These are phyloP conservation scores for Zaprionus bogoriensis DNA, from an alignment of 2,888 invertebrate species.

Conservation along the genomic window DNA sequence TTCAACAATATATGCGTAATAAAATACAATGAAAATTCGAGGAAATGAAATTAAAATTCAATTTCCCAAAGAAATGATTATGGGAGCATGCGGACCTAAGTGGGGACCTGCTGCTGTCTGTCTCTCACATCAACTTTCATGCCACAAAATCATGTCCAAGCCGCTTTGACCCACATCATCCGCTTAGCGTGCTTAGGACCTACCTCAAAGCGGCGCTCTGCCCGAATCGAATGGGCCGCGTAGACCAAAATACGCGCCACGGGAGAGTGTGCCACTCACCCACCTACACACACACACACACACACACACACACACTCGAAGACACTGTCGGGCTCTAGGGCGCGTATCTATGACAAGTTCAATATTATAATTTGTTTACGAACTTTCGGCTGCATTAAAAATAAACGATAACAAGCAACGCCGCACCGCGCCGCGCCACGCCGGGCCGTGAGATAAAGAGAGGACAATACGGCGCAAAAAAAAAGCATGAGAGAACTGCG, in stretches of 20 bases:
- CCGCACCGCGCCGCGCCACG: conserved; percentile 39
- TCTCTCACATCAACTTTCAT: conserved; percentile 10
- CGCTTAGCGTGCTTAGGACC: conserved; percentile 45
- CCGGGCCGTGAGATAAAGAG: conserved; percentile 34
- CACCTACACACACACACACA: conserved; percentile 25
- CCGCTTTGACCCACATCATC: conserved; percentile 52
- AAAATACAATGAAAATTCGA: background rate
- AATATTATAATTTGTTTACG: conserved; percentile 77
- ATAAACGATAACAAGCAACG: conserved; percentile 69
- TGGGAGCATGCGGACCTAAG: conserved; percentile 20
- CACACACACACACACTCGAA: background rate
- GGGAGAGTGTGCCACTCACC: no score
- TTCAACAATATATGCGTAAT: no score
- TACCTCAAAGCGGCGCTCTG: conserved; percentile 47
- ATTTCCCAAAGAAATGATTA: background rate
- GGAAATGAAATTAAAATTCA: background rate
- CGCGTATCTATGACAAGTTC: conserved; percentile 76
- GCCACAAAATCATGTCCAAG: conserved; percentile 52
- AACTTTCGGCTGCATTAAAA: conserved; percentile 68
- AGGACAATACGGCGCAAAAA: conserved; percentile 40
- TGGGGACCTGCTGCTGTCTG: conserved; percentile 17
- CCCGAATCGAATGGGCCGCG: conserved; percentile 15
- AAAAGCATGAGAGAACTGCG: conserved; percentile 20
- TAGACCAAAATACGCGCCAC: no score
- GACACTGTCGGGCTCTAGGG: conserved; percentile 1